Evolutionary conservation across 2,797 vertebrate species (phyloP).

Genomic region (Helicolenus hilgendorfi): DNA sequence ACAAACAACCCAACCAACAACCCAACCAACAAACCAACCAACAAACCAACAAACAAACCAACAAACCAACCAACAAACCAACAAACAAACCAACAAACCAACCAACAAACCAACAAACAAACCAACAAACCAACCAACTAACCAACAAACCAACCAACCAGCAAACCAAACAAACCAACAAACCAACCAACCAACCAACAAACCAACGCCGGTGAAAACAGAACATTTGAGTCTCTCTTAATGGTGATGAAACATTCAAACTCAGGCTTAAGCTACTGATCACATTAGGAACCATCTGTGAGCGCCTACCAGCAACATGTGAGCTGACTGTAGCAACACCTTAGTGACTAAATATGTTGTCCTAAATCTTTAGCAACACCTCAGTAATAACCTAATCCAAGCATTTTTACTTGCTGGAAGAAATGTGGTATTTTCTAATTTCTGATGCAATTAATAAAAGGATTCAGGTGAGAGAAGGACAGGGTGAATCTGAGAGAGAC

Average conservation of each 20-base stretch:
- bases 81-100: too few relatives aligned
- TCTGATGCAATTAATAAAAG: background rate
- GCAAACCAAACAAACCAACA: too few relatives aligned
- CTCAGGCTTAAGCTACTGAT: background rate
- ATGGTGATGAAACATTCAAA: background rate
- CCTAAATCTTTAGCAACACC: background rate
- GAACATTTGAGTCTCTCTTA: background rate
- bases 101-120: fast-evolving
- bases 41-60: too few relatives aligned
- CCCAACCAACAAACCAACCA: fast-evolving
- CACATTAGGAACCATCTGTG: background rate
- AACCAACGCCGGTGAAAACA: too few relatives aligned
- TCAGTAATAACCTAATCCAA: background rate
- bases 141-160: too few relatives aligned
- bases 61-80: too few relatives aligned
- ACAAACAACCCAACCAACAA: too few relatives aligned
- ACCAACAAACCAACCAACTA: fast-evolving
- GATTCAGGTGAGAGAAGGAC: background rate
- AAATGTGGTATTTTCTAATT: background rate
- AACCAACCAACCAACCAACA: too few relatives aligned
- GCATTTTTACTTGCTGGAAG: too few relatives aligned
- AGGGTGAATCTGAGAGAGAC: background rate
- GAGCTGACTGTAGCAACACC: background rate
- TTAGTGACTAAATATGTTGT: background rate
- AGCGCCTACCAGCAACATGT: too few relatives aligned